Evolutionary conservation across 1,140 invertebrate species (phyloP).

Genomic region (Papilio aristodemus): DNA sequence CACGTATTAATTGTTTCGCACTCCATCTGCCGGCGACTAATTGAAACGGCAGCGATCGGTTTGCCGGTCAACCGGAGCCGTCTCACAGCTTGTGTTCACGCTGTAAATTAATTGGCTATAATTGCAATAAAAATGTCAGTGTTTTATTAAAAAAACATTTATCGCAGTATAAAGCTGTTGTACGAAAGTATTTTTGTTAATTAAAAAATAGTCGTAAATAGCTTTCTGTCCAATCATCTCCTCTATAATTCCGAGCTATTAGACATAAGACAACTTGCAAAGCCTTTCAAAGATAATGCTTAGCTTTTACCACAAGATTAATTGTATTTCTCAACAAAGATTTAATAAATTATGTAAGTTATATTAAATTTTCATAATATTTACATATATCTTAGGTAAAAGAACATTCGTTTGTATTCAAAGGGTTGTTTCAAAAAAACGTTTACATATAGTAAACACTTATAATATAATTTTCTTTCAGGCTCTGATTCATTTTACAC

Average conservation of each 20-base stretch:
- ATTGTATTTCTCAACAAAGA: background rate
- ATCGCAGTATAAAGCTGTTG: background rate
- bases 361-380: too few species aligned
- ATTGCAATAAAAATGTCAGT: background rate
- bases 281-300: background rate
- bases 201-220: background rate
- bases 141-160: background rate
- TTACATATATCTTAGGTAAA: too few species aligned
- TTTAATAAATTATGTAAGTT: background rate
- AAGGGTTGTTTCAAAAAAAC: too few species aligned
- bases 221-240: background rate
- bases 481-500: too few species aligned
- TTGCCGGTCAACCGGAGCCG: background rate
- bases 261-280: background rate
- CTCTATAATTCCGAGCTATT: background rate
- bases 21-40: background rate
- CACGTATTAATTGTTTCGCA: background rate
- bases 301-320: background rate
- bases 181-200: background rate
- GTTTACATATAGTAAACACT: too few species aligned
- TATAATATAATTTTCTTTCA: too few species aligned
- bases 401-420: too few species aligned
- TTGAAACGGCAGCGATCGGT: background rate
- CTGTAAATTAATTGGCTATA: background rate
- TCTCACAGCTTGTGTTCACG: background rate